Conservation (phyloP, 92 coral and sea anemone genomes). For the Muricea muricata region DNA sequence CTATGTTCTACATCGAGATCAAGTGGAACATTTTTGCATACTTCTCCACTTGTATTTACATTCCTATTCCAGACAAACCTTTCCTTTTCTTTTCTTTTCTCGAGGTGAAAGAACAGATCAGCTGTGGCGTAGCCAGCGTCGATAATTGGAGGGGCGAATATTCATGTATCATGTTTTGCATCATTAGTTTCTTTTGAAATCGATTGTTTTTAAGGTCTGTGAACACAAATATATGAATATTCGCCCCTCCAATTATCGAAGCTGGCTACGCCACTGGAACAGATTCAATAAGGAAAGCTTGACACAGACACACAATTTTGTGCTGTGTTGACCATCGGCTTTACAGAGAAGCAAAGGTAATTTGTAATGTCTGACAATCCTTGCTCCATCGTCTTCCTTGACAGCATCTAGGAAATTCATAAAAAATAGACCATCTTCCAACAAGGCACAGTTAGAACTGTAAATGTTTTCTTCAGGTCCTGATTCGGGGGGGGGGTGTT, state of each 20-base stretch:
- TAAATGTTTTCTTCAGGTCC: neutral
- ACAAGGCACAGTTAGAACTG: neutral
- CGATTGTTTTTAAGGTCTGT: too few species aligned
- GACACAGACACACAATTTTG: too few species aligned
- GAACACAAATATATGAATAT: too few species aligned
- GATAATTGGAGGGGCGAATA: too few species aligned
- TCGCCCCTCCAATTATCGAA: too few species aligned
- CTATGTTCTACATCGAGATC: constrained; percentile 27
- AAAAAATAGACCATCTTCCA: neutral
- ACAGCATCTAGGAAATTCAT: constrained; percentile 12
- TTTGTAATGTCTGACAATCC: neutral
- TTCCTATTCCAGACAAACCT: constrained; percentile 4
- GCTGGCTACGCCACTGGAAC: too few species aligned
- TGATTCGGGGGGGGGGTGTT: neutral
- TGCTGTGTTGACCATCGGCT: too few species aligned
- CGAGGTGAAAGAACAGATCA: too few species aligned
- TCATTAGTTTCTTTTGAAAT: too few species aligned
- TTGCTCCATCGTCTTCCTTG: neutral
- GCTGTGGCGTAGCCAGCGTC: too few species aligned
- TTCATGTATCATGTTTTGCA: too few species aligned
- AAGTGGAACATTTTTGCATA: neutral
- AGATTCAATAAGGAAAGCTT: too few species aligned
- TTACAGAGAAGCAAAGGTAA: neutral
- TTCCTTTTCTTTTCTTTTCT: neutral
- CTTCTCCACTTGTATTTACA: neutral